A percentile compares a stretch with the other conserved stretches of the same genome.
Evolutionary conservation across 2,797 vertebrate species (phyloP).

Genomic region (Fistularia commersonii): DNA sequence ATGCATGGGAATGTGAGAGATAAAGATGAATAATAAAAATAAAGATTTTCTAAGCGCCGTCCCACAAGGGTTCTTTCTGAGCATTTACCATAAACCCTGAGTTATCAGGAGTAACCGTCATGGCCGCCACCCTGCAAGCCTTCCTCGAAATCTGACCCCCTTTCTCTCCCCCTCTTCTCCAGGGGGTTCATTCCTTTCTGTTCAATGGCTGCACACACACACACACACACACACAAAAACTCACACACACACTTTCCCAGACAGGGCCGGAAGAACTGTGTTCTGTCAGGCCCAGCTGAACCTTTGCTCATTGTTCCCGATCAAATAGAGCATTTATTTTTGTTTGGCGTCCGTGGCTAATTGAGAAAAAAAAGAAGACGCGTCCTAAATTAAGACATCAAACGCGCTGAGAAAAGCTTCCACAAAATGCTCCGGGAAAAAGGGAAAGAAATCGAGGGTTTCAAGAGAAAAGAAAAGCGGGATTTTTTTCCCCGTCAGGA

Average conservation of each 20-base stretch:
- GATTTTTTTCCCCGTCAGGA: too few relatives aligned
- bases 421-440: slow-evolving; percentile 43
- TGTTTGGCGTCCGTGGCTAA: slow-evolving; percentile 66
- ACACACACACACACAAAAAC: too few relatives aligned
- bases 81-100: slow-evolving; percentile 1
- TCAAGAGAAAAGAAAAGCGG: too few relatives aligned
- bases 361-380: slow-evolving; percentile 49
- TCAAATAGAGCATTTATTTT: slow-evolving; percentile 70
- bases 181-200: slow-evolving; percentile 51
- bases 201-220: slow-evolving; percentile 12
- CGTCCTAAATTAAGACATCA: slow-evolving; percentile 72
- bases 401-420: slow-evolving; percentile 61
- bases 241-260: slow-evolving; percentile 53
- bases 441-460: neutral
- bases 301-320: slow-evolving; percentile 76
- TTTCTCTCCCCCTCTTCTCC: slow-evolving; percentile 35
- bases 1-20: neutral
- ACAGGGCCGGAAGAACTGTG: slow-evolving; percentile 61
- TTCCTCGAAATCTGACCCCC: slow-evolving; percentile 47
- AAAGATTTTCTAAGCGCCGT: too few relatives aligned
- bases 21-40: slow-evolving; percentile 3
- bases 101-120: slow-evolving; percentile 24
- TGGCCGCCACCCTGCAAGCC: slow-evolving; percentile 13
- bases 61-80: too few relatives aligned
- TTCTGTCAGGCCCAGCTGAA: slow-evolving; percentile 65